Percentiles rank a stretch among this genome's conserved stretches.
phyloP scores from a whole-genome alignment of 2,113 vertebrate species.

The Seriola aureovittata region DNA sequence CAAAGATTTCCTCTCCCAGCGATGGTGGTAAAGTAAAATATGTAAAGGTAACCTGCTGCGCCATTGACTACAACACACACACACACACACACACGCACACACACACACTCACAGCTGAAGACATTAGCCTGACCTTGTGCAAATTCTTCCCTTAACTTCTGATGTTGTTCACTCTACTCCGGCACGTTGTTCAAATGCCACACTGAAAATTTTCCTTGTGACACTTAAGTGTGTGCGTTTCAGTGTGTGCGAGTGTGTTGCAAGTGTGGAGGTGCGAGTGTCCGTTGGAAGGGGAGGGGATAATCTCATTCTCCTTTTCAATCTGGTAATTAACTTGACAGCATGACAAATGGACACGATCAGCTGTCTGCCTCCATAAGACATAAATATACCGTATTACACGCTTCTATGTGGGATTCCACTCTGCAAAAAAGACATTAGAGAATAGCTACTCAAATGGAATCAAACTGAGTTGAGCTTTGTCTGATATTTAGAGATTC shows the following conservation, averaged over 20 bases:
- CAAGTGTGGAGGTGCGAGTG: slow-evolving; percentile 65
- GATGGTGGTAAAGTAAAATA: slow-evolving; percentile 37
- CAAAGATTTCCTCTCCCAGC: slow-evolving; percentile 18
- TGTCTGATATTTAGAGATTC: slow-evolving; percentile 45
- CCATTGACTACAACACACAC: slow-evolving; percentile 9
- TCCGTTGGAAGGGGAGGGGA: slow-evolving; percentile 68
- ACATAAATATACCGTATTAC: slow-evolving; percentile 83
- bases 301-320: slow-evolving; percentile 85
- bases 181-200: slow-evolving; percentile 72
- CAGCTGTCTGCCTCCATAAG: slow-evolving; percentile 84
- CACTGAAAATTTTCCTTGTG: slow-evolving; percentile 68
- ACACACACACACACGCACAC: neutral
- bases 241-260: slow-evolving; percentile 37
- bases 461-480: slow-evolving; percentile 62
- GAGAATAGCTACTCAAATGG: slow-evolving; percentile 66
- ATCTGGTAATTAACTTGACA: slow-evolving; percentile 88
- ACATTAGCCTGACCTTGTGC: slow-evolving; percentile 69
- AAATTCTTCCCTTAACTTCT: slow-evolving; percentile 64
- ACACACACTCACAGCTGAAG: slow-evolving; percentile 18
- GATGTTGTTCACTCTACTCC: slow-evolving; percentile 69
- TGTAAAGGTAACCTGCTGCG: slow-evolving; percentile 28
- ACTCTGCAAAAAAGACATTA: slow-evolving; percentile 66
- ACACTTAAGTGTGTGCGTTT: slow-evolving; percentile 50
- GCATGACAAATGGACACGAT: slow-evolving; percentile 88
- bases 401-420: slow-evolving; percentile 73